Base-by-base conservation (phyloP, 2,113 vertebrate species). In the Euleptes europaea region DNA sequence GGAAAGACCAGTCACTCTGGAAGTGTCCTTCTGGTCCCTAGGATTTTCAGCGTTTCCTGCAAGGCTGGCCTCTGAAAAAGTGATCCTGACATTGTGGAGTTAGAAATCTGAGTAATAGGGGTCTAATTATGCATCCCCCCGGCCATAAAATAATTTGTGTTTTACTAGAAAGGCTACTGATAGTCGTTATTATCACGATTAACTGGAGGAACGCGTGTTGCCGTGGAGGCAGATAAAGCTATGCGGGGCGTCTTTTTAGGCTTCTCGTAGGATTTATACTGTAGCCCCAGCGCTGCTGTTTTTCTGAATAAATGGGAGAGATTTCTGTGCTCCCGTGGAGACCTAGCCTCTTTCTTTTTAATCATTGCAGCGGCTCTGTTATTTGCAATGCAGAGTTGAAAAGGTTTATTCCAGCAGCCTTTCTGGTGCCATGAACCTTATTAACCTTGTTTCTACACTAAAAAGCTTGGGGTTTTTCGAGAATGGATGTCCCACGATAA, bases 361-460 rank as follows among this genome's bases (percentile, higher is more conserved):
- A 78, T 78, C 75, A 60, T 31, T 21, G 23, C 74, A 42, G 17
- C 11, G 15, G 35, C 74, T 78, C 60, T 63, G 60, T 57, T 78
- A 77, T 69, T 74, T 84, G 60, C 60, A 84, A 38, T 69, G 73
- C 63, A 78, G 49, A 57, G 49, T 84, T 78, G 23, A 78, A 78
- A 78, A 84, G 74, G 83, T 70, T 84, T 44, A 71, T 71, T 84
- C 66, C 26, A 57, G 3, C 38, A 70, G 74, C 35, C n/a, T 38
- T 42, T 70, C 66, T 28, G 6, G 44, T 60, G 66, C n/a, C 35
- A 12, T 78, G 66, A 78, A 57, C 66, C 66, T 78, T 70, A 60
- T 78, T 47, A 78, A n/a, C 66, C 15, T 70, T 71, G 49, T 60
- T 71, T 57, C 65, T 60, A 9, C 23, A 15, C 26, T 77, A 17